A percentile compares a stretch with the other conserved stretches of the same genome.
Conservation (phyloP, 2,888 invertebrate species). For the Galerucella nymphaeae region DNA sequence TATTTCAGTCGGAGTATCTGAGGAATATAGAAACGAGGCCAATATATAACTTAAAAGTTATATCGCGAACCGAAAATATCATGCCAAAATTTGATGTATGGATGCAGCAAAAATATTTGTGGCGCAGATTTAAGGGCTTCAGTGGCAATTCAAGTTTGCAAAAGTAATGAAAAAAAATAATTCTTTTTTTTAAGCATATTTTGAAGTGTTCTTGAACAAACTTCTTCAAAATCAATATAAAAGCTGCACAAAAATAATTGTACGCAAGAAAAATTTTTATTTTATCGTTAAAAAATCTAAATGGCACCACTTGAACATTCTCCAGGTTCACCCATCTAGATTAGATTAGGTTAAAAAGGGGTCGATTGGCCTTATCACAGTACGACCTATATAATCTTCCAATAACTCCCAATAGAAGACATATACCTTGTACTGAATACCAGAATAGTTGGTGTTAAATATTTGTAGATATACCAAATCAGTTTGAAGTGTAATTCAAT, state of each 20-base stretch:
- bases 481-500: too few relatives aligned
- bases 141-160: slow-evolving; percentile 23
- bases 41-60: slow-evolving; percentile 52
- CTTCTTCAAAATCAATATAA: background rate
- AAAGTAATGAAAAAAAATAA: slow-evolving; percentile 15
- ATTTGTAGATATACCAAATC: too few relatives aligned
- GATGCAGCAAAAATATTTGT: slow-evolving; percentile 48
- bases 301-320: too few relatives aligned
- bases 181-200: background rate
- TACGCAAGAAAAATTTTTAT: too few relatives aligned
- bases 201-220: background rate
- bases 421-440: too few relatives aligned
- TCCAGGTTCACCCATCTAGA: too few relatives aligned
- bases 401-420: too few relatives aligned
- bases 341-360: too few relatives aligned
- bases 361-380: too few relatives aligned
- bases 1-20: background rate
- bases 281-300: too few relatives aligned
- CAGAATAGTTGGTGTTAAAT: too few relatives aligned
- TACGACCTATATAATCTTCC: too few relatives aligned
- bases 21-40: slow-evolving; percentile 33
- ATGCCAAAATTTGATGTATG: slow-evolving; percentile 50
- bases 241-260: background rate
- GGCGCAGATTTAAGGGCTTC: slow-evolving; percentile 26
- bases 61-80: slow-evolving; percentile 51